Conservation (phyloP, 2,113 vertebrate genomes). For the Lycaon pictus region DNA sequence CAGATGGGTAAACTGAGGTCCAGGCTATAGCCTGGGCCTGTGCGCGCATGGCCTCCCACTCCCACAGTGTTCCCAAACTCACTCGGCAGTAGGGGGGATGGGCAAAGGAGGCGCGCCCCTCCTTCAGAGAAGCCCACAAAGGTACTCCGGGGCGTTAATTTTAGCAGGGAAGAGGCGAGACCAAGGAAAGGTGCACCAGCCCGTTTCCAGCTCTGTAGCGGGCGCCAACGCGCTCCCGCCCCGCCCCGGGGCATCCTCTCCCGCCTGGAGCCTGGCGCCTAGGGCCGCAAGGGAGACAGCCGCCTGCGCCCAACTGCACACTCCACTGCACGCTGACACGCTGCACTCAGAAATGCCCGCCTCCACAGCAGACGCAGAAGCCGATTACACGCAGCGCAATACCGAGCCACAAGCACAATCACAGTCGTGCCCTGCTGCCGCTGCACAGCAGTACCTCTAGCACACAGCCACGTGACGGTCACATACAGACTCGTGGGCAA, state of each 20-base stretch:
- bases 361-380: not conserved
- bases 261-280: conserved; percentile 66
- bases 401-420: not conserved
- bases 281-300: not conserved
- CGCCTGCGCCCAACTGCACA: not conserved
- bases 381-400: not conserved
- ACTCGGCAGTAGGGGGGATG: not conserved
- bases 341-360: not conserved
- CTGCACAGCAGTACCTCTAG: not conserved
- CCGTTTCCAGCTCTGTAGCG: not conserved
- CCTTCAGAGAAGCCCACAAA: not conserved
- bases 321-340: not conserved
- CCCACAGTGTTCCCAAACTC: not conserved
- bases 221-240: not conserved
- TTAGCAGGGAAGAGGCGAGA: not conserved
- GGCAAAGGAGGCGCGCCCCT: not conserved
- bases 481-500: not conserved
- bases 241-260: conserved; percentile 43
- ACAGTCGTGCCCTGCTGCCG: not conserved
- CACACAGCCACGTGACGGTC: not conserved
- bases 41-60: not conserved
- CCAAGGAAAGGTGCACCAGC: not conserved
- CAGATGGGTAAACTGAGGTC: not conserved
- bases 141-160: not conserved
- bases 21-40: not conserved